A percentile compares a stretch with the other conserved stretches of the same genome.
Conservation (phyloP, 2,113 vertebrate genomes). For the Hyla sarda region DNA sequence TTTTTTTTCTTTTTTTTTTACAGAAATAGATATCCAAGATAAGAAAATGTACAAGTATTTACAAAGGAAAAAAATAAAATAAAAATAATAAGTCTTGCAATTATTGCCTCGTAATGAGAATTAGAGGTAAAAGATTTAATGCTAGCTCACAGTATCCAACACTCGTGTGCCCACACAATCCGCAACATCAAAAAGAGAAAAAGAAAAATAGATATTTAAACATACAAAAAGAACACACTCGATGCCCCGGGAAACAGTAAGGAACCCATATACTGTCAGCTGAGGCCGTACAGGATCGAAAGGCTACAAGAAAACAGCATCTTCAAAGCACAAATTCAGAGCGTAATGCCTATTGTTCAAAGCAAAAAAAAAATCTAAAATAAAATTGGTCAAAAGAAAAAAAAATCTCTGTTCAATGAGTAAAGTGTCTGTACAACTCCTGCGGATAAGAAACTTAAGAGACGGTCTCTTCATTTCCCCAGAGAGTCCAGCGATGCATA, state of each 20-base stretch:
- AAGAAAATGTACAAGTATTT: slow-evolving; percentile 92
- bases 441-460: slow-evolving; percentile 79
- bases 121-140: slow-evolving; percentile 82
- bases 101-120: slow-evolving; percentile 97
- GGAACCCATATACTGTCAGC: background rate
- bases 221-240: background rate
- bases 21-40: slow-evolving; percentile 79
- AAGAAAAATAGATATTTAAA: slow-evolving; percentile 1
- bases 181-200: background rate
- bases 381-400: slow-evolving; percentile 80
- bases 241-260: background rate
- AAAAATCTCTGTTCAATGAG: slow-evolving; percentile 70
- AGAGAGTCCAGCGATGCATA: slow-evolving; percentile 92
- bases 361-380: slow-evolving; percentile 72
- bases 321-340: slow-evolving; percentile 62
- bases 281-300: background rate
- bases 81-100: slow-evolving; percentile 80
- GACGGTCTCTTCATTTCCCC: slow-evolving; percentile 73
- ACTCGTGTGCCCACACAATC: background rate
- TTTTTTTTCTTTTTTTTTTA: slow-evolving; percentile 60
- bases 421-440: slow-evolving; percentile 80
- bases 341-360: slow-evolving; percentile 67
- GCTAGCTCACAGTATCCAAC: slow-evolving; percentile 74
- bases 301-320: background rate
- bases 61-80: slow-evolving; percentile 71